phyloP scores from a whole-genome alignment of 2,113 vertebrate species.

The Syrmaticus mikado region DNA sequence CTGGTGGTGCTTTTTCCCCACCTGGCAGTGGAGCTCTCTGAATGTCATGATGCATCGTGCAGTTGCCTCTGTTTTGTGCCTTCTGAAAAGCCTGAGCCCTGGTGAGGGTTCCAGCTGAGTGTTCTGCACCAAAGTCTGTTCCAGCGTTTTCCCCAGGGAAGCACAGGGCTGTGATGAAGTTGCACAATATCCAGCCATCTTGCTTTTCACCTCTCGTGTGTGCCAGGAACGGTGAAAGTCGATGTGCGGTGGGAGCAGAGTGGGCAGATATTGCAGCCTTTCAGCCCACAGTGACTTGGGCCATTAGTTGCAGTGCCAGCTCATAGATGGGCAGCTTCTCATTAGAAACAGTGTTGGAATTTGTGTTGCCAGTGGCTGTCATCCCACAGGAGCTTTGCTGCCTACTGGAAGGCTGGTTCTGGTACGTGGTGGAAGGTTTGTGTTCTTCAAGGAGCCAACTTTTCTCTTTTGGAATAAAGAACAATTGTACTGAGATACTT shows the following conservation, averaged over 20 bases:
- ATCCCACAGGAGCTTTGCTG: background rate
- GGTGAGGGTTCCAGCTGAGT: background rate
- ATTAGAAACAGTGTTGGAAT: background rate
- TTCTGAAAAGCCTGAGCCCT: background rate
- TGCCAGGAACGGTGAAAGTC: background rate
- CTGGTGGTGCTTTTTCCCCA: background rate
- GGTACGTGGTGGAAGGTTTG: background rate
- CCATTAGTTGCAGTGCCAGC: background rate
- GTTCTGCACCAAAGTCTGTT: background rate
- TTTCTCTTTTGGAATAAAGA: background rate
- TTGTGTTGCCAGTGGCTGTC: background rate
- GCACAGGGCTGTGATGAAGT: fast-evolving
- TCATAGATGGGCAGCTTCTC: fast-evolving
- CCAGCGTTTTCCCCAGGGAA: background rate
- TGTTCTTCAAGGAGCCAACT: background rate
- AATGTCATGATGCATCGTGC: fast-evolving
- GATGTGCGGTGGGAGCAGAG: background rate
- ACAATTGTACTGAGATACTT: background rate
- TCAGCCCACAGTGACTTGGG: background rate
- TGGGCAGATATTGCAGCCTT: background rate
- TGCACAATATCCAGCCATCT: background rate
- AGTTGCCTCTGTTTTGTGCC: background rate
- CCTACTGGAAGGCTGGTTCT: background rate
- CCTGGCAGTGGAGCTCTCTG: fast-evolving
- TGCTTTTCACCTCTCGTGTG: background rate